Evolutionary conservation across 2,888 invertebrate genomes (phyloP).

Genomic region (Dendrolimus pini): DNA sequence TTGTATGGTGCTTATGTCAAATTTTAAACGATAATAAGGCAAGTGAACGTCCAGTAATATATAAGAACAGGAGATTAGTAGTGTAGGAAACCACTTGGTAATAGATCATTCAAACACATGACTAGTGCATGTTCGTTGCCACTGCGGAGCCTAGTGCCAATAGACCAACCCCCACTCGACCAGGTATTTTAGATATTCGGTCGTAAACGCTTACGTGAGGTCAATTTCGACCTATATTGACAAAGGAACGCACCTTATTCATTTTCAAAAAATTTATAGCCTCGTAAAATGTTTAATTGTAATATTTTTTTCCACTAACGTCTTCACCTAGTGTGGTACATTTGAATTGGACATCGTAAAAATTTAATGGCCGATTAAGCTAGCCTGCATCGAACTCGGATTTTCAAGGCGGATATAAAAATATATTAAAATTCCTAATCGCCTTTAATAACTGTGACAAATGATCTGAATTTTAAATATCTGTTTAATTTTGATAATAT

Average conservation of each 20-base stretch:
- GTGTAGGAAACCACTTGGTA: too few relatives aligned
- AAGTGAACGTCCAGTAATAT: too few relatives aligned
- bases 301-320: constrained; percentile 20
- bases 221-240: constrained; percentile 21
- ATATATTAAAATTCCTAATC: constrained; percentile 7
- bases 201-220: constrained; percentile 16
- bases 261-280: constrained; percentile 26
- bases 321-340: constrained; percentile 11
- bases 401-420: neutral
- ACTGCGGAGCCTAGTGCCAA: too few relatives aligned
- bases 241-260: constrained; percentile 15
- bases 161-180: constrained; percentile 16
- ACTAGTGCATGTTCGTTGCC: too few relatives aligned
- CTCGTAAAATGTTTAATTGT: constrained; percentile 21
- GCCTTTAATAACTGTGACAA: constrained; percentile 1
- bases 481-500: constrained; percentile 15
- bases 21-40: too few relatives aligned
- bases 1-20: too few relatives aligned
- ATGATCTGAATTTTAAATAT: constrained; percentile 10
- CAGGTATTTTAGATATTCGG: constrained; percentile 39
- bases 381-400: constrained; percentile 4
- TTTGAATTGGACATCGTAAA: constrained; percentile 14
- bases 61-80: too few relatives aligned
- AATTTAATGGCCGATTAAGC: constrained; percentile 18
- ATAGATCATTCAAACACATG: too few relatives aligned